These are phyloP conservation scores for Kryptolebias ocellatus DNA, from an alignment of 2,797 vertebrate species.

Conservation along the genomic window DNA sequence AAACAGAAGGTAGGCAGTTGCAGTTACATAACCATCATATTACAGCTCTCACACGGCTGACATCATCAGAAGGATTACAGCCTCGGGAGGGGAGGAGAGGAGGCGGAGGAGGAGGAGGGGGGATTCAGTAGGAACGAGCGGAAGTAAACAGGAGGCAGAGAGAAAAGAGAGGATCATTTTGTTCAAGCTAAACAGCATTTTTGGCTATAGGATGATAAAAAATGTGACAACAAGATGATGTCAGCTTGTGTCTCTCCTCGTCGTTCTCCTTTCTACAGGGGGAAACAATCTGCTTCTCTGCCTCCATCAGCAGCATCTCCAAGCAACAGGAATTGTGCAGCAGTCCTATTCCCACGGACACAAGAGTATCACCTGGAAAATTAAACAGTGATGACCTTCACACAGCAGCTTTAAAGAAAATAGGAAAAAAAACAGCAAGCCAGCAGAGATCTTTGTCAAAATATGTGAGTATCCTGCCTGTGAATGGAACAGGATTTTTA, in stretches of 20 bases:
- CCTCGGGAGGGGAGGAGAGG: conserved; percentile 39
- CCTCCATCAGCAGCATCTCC: conserved; percentile 20
- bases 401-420: conserved; percentile 38
- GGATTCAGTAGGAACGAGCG: conserved; percentile 19
- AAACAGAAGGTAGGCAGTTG: conserved; percentile 64
- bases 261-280: conserved; percentile 33
- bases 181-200: conserved; percentile 31
- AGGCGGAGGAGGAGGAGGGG: conserved; percentile 31
- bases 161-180: conserved; percentile 44
- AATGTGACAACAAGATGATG: conserved; percentile 37
- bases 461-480: conserved; percentile 47
- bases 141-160: conserved; percentile 23
- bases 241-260: conserved; percentile 22
- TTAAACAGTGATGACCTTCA: conserved; percentile 48
- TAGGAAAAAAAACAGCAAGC: not conserved
- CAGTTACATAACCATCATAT: conserved; percentile 73
- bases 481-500: not conserved
- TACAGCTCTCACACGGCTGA: conserved; percentile 62
- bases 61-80: conserved; percentile 77
- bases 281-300: conserved; percentile 8
- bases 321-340: conserved; percentile 9
- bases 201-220: conserved; percentile 4
- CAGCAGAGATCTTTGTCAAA: conserved; percentile 23
- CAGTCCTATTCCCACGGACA: conserved; percentile 10
- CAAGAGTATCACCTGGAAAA: conserved; percentile 38